phyloP scores from a whole-genome alignment of 2,113 vertebrate species.

The Rana temporaria region DNA sequence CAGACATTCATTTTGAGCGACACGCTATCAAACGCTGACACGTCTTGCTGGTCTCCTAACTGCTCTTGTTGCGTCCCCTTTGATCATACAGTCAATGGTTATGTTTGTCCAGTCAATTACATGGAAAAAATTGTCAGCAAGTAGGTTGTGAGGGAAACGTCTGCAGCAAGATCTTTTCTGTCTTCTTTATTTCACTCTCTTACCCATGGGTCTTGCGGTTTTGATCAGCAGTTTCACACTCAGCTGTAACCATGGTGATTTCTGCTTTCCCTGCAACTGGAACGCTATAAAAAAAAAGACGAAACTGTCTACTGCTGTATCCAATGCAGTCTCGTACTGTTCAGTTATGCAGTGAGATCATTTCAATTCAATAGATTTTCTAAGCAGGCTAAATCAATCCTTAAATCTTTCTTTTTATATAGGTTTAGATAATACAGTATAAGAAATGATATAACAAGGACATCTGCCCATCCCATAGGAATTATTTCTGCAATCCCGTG shows the following conservation, averaged over 20 bases:
- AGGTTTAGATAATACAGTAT: no score
- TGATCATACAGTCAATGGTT: conserved; percentile 2
- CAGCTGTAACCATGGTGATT: conserved; percentile 50
- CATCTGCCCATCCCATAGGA: no score
- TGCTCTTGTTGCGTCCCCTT: not conserved
- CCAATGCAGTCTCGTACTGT: not conserved
- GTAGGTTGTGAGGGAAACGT: conserved; percentile 29
- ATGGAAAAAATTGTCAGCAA: conserved; percentile 26
- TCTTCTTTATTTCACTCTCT: conserved; percentile 1
- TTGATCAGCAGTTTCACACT: conserved; percentile 49
- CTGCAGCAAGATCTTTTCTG: conserved; percentile 9
- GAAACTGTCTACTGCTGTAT: not conserved
- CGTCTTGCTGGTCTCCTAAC: not conserved
- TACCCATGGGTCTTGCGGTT: conserved; percentile 14
- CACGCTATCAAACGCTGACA: not conserved
- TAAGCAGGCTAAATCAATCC: no score
- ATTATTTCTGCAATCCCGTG: no score
- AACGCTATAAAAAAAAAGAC: conserved; percentile 24
- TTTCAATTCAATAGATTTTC: no score
- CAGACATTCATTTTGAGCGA: not conserved
- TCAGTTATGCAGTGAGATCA: not conserved
- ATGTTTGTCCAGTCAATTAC: conserved; percentile 44
- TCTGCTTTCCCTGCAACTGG: conserved; percentile 16
- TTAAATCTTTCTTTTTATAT: no score
- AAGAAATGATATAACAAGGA: no score